phyloP scores from a whole-genome alignment of 2,888 invertebrate species.

The Helleia helle region DNA sequence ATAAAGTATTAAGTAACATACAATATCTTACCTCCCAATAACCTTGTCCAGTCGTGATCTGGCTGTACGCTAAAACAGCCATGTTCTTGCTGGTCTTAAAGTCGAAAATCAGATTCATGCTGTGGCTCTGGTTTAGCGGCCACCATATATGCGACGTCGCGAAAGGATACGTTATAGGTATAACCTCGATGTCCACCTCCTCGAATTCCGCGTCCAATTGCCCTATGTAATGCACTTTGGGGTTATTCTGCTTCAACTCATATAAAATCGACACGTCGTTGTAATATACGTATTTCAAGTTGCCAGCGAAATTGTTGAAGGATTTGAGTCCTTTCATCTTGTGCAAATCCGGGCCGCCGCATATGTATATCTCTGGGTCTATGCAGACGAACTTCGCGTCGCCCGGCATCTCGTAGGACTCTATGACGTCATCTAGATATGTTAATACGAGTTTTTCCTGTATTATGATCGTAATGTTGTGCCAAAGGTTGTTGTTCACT shows the following conservation, averaged over 20 bases:
- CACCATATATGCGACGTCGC: constrained; percentile 93
- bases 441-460: constrained; percentile 82
- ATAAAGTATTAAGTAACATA: not conserved
- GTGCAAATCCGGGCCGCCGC: constrained; percentile 88
- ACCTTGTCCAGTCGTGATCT: constrained; percentile 82
- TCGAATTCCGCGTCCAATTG: constrained; percentile 87
- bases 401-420: constrained; percentile 81
- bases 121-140: constrained; percentile 83
- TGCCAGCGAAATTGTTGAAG: constrained; percentile 90
- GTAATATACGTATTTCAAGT: constrained; percentile 92
- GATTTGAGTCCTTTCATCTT: constrained; percentile 88
- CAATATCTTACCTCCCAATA: constrained; percentile 84
- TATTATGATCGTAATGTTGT: constrained; percentile 90
- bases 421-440: constrained; percentile 82
- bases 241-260: constrained; percentile 87
- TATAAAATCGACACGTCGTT: constrained; percentile 94
- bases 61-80: constrained; percentile 90
- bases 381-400: constrained; percentile 82
- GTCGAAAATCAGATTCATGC: constrained; percentile 86
- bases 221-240: constrained; percentile 87
- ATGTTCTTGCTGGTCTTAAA: constrained; percentile 89
- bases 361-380: constrained; percentile 95
- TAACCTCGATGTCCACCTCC: constrained; percentile 87
- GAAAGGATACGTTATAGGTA: constrained; percentile 93
- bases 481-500: constrained; percentile 87